phyloP scores from a whole-genome alignment of 2,113 vertebrate genomes.

The Ammodytes marinus region DNA sequence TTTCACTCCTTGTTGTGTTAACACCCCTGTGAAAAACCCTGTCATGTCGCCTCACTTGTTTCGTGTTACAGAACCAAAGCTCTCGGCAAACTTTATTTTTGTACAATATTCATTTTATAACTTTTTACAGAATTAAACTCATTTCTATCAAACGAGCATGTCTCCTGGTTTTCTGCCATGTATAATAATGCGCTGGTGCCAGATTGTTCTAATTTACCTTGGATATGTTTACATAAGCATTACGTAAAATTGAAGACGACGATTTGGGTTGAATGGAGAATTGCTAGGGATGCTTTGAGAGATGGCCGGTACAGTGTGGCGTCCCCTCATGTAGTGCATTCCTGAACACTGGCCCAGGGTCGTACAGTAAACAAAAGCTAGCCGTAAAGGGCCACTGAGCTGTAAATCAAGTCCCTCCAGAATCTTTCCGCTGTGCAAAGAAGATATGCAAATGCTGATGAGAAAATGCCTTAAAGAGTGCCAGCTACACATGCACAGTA shows the following conservation, averaged over 20 bases:
- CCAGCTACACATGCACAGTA: neutral
- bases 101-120: slow-evolving; percentile 99
- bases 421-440: slow-evolving; percentile 74
- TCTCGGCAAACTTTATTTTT: slow-evolving; percentile 99
- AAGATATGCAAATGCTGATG: slow-evolving; percentile 61
- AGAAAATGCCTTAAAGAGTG: slow-evolving; percentile 38
- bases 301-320: slow-evolving; percentile 41
- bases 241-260: slow-evolving; percentile 53
- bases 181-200: slow-evolving; percentile 8
- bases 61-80: slow-evolving; percentile 99
- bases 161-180: slow-evolving; percentile 65
- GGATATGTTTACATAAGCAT: slow-evolving; percentile 44
- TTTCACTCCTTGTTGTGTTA: slow-evolving; percentile 51
- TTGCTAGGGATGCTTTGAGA: slow-evolving; percentile 36
- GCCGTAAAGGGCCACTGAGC: slow-evolving; percentile 70
- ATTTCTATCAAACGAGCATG: slow-evolving; percentile 90
- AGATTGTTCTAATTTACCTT: slow-evolving; percentile 61
- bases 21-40: slow-evolving; percentile 66
- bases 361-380: slow-evolving; percentile 80
- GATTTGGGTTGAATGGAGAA: slow-evolving; percentile 37
- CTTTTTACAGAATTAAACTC: slow-evolving; percentile 99
- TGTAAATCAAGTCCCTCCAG: slow-evolving; percentile 73
- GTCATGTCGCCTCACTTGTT: slow-evolving; percentile 88
- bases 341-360: slow-evolving; percentile 74
- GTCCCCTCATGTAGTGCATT: slow-evolving; percentile 73